A percentile compares a stretch with the other conserved stretches of the same genome.
Evolutionary conservation across 2,888 invertebrate genomes (phyloP).

Genomic region (Tiphia femorata): DNA sequence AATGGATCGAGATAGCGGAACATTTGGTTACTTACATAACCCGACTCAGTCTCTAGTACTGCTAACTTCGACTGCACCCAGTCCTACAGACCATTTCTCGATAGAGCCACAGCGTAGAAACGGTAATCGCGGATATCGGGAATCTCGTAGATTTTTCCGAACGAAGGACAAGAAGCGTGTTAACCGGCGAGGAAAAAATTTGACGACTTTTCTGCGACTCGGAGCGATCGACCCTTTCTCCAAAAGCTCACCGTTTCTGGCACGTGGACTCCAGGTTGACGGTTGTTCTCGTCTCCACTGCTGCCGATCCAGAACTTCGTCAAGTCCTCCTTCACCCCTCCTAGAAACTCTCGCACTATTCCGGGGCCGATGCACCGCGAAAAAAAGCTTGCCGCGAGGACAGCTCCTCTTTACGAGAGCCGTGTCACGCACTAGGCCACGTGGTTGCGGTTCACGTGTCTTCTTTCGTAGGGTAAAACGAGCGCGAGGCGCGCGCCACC

Average conservation of each 20-base stretch:
- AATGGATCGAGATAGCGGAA: no score
- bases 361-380: background rate
- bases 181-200: no score
- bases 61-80: no score
- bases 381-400: background rate
- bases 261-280: slow-evolving; percentile 69
- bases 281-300: slow-evolving; percentile 59
- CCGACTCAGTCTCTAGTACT: no score
- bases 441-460: slow-evolving; percentile 55
- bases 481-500: slow-evolving; percentile 57
- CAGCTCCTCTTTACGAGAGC: background rate
- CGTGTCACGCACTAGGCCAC: slow-evolving; percentile 40
- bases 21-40: no score
- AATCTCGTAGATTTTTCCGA: no score
- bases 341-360: background rate
- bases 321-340: slow-evolving; percentile 17
- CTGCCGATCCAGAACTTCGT: slow-evolving; percentile 23
- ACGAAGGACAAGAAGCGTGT: no score
- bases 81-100: no score
- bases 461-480: slow-evolving; percentile 33
- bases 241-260: slow-evolving; percentile 64
- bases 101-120: no score
- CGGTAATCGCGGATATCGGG: no score
- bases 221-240: no score
- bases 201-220: no score